phyloP scores from a whole-genome alignment of 2,797 vertebrate genomes.

The Ctenopoma kingsleyae region DNA sequence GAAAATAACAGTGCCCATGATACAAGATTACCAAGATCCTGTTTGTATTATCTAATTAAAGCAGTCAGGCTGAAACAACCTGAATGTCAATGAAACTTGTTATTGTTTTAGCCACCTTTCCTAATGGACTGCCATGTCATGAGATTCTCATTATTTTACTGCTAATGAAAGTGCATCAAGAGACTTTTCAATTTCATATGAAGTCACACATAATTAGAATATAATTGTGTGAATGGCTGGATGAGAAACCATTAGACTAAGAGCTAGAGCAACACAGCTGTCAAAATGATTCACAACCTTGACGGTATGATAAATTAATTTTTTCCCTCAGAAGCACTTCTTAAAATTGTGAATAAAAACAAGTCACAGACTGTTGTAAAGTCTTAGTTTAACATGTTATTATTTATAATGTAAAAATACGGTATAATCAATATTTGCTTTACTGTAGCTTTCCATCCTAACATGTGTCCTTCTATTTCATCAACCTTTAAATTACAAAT shows the following conservation, averaged over 20 bases:
- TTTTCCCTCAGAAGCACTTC: conserved; percentile 11
- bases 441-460: neutral
- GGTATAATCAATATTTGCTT: conserved; percentile 14
- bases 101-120: conserved; percentile 31
- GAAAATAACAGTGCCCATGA: conserved; percentile 1
- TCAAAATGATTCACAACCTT: conserved; percentile 49
- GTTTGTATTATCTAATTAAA: conserved; percentile 28
- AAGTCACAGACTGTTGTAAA: conserved; percentile 2
- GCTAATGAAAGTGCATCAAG: conserved; percentile 54
- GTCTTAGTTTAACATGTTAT: conserved; percentile 7
- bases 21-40: neutral
- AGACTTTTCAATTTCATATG: conserved; percentile 50
- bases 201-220: conserved; percentile 65
- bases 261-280: conserved; percentile 35
- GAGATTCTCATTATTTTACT: conserved; percentile 42
- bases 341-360: conserved; percentile 29
- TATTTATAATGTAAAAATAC: conserved; percentile 6
- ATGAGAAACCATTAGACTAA: conserved; percentile 50
- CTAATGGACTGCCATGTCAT: conserved; percentile 21
- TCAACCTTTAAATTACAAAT: neutral
- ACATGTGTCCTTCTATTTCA: neutral
- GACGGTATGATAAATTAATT: conserved; percentile 38
- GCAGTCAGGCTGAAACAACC: conserved; percentile 22
- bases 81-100: conserved; percentile 42
- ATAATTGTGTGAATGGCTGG: conserved; percentile 46